Evolutionary conservation across 2,888 invertebrate genomes (phyloP).

Genomic region (Keiferia lycopersicella): DNA sequence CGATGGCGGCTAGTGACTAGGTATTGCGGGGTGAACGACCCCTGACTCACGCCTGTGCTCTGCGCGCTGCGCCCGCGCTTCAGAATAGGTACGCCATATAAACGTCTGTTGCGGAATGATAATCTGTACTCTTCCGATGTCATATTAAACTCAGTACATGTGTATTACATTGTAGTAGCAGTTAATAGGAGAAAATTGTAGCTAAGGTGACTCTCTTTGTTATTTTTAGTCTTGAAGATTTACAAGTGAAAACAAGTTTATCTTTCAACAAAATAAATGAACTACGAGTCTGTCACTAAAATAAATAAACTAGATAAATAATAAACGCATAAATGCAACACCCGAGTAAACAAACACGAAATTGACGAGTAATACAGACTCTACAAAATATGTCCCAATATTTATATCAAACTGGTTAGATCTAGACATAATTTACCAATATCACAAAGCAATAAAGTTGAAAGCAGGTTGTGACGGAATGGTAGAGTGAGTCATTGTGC

Average conservation of each 20-base stretch:
- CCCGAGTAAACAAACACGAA: too few species aligned
- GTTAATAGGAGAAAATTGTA: conserved; percentile 3
- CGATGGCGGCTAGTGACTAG: conserved; percentile 61
- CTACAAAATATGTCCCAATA: too few species aligned
- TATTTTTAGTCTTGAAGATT: background rate
- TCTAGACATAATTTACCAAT: background rate
- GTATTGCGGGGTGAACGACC: conserved; percentile 71
- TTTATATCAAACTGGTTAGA: background rate
- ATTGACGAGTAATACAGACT: too few species aligned
- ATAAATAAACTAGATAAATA: too few species aligned
- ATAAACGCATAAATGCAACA: too few species aligned
- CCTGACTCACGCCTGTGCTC: conserved; percentile 64
- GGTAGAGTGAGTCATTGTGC: background rate
- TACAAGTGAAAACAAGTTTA: background rate
- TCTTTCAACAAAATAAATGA: too few species aligned
- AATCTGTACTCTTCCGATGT: background rate
- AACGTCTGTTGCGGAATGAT: background rate
- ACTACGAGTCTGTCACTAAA: too few species aligned
- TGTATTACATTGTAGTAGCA: background rate
- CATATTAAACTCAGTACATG: background rate
- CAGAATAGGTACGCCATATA: conserved; percentile 8
- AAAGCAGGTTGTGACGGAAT: conserved; percentile 4
- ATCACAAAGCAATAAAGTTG: background rate
- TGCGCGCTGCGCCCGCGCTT: conserved; percentile 42
- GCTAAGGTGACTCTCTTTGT: background rate